Evolutionary conservation across 2,888 invertebrate species (phyloP), one percentile per base, ranked within the genome.

Genomic region (Amphipoea oculea): DNA sequence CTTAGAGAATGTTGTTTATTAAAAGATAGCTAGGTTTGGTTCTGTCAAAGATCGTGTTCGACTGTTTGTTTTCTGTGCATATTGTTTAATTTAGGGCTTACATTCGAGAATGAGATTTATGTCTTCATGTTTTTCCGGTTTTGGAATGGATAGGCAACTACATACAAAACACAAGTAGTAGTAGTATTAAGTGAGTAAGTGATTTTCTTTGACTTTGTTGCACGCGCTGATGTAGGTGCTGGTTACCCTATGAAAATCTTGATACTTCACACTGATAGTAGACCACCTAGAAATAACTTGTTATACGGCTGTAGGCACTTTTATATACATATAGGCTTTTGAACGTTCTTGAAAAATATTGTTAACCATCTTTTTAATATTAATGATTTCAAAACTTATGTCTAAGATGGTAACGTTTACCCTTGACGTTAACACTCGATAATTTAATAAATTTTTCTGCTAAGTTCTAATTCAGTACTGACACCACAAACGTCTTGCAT

Each of bases 1-100:
- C 77, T 83, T 69, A 67, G 74, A 80, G 78, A 81, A 68, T 85
- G 85, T 83, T 84, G 77, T 81, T 86, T 85, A 82, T 84, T 86
- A 83, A 82, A n/a, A 68, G 85, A 86, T 85, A 86, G 81, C 82
- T 76, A 81, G 69, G 57, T 79, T 77, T 79, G 72, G 71, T 70
- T 57, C 42, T 71, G 81, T 83, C 83, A 76, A 65, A 74, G 73
- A 84, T 89, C 81, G 75, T 81, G 78, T 83, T 78, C n/a, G 71
- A 57, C 76, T 81, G 78, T 81, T 75, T 80, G 67, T 81, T 75
- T 80, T 76, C 60, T 42, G 70, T 63, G 65, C 20, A 74, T 70
- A 78, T 74, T 87, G 81, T 83, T 81, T 73, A 77, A 70, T 82
- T 78, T 76, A 76, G 48, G n/a, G 17, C 2, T 51, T 63, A 51